These are phyloP conservation scores for Fregetta grallaria DNA, from an alignment of 2,113 vertebrate species.

Conservation along the genomic window DNA sequence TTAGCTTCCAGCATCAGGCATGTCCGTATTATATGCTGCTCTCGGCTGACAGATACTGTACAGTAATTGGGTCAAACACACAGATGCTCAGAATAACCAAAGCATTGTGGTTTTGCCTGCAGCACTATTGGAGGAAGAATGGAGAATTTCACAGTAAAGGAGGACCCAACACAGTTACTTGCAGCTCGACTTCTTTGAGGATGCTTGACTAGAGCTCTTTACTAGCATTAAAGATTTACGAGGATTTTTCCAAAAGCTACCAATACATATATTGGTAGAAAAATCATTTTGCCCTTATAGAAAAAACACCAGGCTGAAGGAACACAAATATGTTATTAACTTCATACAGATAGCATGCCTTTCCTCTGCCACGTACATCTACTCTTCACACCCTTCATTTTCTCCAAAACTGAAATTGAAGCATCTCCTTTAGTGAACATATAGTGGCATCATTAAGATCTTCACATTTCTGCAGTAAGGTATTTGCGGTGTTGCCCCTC, in stretches of 20 bases:
- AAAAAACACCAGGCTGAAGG: neutral
- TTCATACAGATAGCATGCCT: neutral
- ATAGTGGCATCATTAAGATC: neutral
- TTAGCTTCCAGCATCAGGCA: constrained; percentile 21
- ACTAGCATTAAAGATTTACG: neutral
- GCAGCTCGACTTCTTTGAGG: neutral
- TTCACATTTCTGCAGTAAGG: neutral
- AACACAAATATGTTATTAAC: neutral
- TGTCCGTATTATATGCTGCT: neutral
- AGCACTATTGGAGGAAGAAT: neutral
- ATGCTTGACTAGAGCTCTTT: neutral
- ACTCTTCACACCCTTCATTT: neutral
- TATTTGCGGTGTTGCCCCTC: neutral
- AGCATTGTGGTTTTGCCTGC: neutral
- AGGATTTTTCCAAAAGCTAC: neutral
- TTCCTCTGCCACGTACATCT: neutral
- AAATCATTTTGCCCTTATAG: neutral
- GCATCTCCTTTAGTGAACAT: neutral
- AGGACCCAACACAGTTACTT: neutral
- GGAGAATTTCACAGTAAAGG: neutral
- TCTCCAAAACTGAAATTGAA: neutral
- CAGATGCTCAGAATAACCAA: constrained; percentile 21
- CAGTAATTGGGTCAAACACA: constrained; percentile 38
- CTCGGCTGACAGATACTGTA: neutral
- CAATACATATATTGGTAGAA: neutral